A percentile compares a stretch with the other conserved stretches of the same genome.
These are phyloP conservation scores for Urocynchramus pylzowi DNA, from an alignment of 2,113 vertebrate genomes.

Conservation along the genomic window DNA sequence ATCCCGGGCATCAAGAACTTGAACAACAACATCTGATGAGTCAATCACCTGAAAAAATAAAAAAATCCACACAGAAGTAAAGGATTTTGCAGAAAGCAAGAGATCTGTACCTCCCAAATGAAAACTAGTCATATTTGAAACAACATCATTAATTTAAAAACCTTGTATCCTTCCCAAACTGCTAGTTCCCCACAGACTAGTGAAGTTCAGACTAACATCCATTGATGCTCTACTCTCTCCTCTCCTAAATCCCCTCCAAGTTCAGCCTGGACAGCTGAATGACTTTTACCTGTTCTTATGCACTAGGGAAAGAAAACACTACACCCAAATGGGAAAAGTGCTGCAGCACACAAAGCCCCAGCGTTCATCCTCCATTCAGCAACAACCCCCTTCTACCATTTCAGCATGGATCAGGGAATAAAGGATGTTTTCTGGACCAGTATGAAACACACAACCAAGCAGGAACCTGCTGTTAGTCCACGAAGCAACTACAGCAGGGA, in stretches of 20 bases:
- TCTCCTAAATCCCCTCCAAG: background rate
- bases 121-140: background rate
- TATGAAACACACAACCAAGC: slow-evolving; percentile 7
- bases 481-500: slow-evolving; percentile 50
- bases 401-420: background rate
- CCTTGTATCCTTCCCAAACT: background rate
- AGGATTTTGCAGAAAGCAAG: background rate
- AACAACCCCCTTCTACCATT: background rate
- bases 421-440: background rate
- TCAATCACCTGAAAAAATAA: slow-evolving; percentile 86
- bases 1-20: slow-evolving; percentile 95
- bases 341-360: background rate
- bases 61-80: background rate
- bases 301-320: background rate
- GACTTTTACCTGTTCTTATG: background rate
- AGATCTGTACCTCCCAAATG: background rate
- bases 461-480: slow-evolving; percentile 48
- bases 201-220: background rate
- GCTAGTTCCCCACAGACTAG: background rate
- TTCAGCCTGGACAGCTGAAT: background rate
- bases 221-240: background rate
- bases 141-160: background rate
- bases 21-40: slow-evolving; percentile 96
- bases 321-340: background rate
- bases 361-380: background rate